Percentiles rank a stretch among this genome's conserved stretches.
Evolutionary conservation across 1,140 invertebrate genomes (phyloP).

Genomic region (Drosophila carrolli): DNA sequence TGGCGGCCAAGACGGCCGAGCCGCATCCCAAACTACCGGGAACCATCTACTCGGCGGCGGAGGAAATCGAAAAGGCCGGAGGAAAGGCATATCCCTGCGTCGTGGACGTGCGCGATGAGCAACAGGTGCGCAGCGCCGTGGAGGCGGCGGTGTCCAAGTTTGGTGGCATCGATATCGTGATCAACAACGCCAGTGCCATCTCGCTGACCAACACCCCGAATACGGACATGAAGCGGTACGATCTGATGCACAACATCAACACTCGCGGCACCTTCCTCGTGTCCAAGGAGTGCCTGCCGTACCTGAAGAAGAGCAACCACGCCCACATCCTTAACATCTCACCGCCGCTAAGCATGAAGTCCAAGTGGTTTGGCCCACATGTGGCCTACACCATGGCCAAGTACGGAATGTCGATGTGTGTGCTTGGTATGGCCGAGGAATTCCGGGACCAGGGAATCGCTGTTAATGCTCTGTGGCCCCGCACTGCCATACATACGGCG

Average conservation of each 20-base stretch:
- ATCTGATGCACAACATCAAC: conserved; percentile 97
- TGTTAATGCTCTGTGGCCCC: conserved; percentile 99
- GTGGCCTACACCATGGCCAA: conserved; percentile 99
- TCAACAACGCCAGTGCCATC: conserved; percentile 99
- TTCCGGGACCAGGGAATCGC: conserved; percentile 93
- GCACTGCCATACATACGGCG: conserved; percentile 97
- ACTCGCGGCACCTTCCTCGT: conserved; percentile 96
- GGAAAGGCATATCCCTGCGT: conserved; percentile 96
- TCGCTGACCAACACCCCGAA: conserved; percentile 93
- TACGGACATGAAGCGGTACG: conserved; percentile 98
- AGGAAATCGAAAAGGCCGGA: conserved; percentile 91
- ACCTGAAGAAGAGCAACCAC: conserved; percentile 94
- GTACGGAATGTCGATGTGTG: conserved; percentile 99
- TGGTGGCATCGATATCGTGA: conserved; percentile 97
- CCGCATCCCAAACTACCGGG: conserved; percentile 99
- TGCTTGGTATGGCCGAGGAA: conserved; percentile 97
- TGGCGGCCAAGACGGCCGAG: conserved; percentile 98
- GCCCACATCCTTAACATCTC: conserved; percentile 98
- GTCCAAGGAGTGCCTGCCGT: conserved; percentile 96
- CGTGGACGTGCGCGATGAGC: conserved; percentile 96
- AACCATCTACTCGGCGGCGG: conserved; percentile 98
- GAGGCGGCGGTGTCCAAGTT: conserved; percentile 93
- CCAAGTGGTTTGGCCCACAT: conserved; percentile 96
- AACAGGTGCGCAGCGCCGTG: conserved; percentile 93
- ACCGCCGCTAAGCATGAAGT: conserved; percentile 96